phyloP scores from a whole-genome alignment of 2,113 vertebrate species.

The Cinclus mexicanus region DNA sequence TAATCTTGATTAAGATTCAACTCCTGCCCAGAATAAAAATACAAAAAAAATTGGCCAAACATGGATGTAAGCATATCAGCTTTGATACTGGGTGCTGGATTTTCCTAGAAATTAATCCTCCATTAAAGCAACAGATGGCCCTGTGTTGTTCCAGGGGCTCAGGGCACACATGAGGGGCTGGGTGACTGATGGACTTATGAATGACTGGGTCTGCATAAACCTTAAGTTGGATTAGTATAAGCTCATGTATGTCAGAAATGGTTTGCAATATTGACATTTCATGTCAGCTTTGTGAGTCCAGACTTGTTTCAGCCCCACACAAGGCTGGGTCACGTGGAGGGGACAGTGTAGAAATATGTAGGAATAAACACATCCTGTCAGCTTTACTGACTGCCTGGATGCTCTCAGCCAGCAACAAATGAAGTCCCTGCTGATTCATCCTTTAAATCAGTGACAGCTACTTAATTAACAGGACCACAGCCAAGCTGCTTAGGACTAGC shows the following conservation, averaged over 20 bases:
- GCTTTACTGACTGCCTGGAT: constrained; percentile 6
- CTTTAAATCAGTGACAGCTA: constrained; percentile 32
- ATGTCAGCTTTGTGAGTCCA: neutral
- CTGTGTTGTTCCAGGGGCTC: constrained; percentile 21
- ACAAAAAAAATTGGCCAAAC: neutral
- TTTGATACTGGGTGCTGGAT: neutral
- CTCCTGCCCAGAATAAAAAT: neutral
- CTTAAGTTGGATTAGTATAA: constrained; percentile 62
- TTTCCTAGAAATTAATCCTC: constrained; percentile 70
- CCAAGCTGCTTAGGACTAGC: constrained; percentile 24
- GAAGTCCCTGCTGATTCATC: constrained; percentile 42
- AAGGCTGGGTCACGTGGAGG: neutral
- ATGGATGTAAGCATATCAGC: constrained; percentile 18
- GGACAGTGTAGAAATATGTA: neutral
- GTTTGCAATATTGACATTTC: constrained; percentile 12
- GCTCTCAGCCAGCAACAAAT: neutral
- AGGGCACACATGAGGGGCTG: neutral
- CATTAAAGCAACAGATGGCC: constrained; percentile 60
- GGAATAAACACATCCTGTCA: constrained; percentile 9
- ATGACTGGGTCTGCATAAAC: constrained; percentile 43
- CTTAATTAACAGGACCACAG: constrained; percentile 39
- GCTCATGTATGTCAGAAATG: constrained; percentile 16
- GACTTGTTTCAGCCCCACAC: neutral
- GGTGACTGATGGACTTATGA: constrained; percentile 41
- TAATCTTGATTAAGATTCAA: neutral